These are phyloP conservation scores for Dendrolimus kikuchii DNA, from an alignment of 1,140 invertebrate species.

Conservation along the genomic window DNA sequence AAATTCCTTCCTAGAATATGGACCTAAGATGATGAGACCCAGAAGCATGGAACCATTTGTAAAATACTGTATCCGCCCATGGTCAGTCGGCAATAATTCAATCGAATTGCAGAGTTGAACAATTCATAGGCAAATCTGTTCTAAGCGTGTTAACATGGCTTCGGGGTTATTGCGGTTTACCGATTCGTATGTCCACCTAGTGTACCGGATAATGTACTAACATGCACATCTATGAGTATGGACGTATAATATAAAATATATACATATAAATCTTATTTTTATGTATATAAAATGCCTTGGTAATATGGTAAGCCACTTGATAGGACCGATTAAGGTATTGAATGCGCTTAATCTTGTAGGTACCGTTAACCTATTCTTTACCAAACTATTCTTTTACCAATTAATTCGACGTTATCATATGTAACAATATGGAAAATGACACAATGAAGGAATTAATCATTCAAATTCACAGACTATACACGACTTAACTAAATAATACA, in stretches of 20 bases:
- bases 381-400: slow-evolving; percentile 3
- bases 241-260: slow-evolving; percentile 5
- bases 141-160: slow-evolving; percentile 62
- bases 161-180: slow-evolving; percentile 55
- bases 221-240: slow-evolving; percentile 15
- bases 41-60: slow-evolving; percentile 8
- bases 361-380: slow-evolving; percentile 11
- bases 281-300: no score
- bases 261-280: not conserved
- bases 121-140: slow-evolving; percentile 64
- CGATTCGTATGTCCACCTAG: slow-evolving; percentile 37
- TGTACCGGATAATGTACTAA: slow-evolving; percentile 14
- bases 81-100: slow-evolving; percentile 44
- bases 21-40: not conserved
- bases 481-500: no score
- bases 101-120: slow-evolving; percentile 48
- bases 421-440: no score
- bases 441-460: no score
- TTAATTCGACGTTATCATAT: not conserved
- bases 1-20: no score
- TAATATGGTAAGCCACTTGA: slow-evolving; percentile 11
- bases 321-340: slow-evolving; percentile 22
- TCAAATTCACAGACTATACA: no score
- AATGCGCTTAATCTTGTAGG: not conserved
- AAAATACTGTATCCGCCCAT: slow-evolving; percentile 21